phyloP scores from a whole-genome alignment of 2,888 invertebrate genomes.

The Crocallis elinguaria region DNA sequence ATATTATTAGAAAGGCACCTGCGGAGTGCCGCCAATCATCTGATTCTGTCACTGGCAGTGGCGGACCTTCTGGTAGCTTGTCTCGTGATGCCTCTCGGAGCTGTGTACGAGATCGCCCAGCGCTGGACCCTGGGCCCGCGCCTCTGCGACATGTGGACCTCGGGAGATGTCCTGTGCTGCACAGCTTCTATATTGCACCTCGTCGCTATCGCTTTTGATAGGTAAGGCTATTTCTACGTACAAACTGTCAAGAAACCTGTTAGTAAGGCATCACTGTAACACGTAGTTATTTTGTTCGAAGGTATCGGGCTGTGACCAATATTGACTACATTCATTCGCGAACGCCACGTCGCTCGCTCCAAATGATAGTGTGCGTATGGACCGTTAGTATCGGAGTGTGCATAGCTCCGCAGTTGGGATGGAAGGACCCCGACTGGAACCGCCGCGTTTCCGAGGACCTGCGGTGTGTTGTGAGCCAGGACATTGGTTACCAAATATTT shows the following conservation, averaged over 20 bases:
- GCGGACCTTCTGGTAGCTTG: conserved; percentile 96
- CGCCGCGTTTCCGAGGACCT: conserved; percentile 86
- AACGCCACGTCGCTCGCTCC: conserved; percentile 89
- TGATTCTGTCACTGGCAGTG: conserved; percentile 95
- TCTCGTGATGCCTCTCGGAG: conserved; percentile 90
- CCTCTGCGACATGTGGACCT: conserved; percentile 97
- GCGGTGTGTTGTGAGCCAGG: conserved; percentile 93
- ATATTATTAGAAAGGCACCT: conserved; percentile 94
- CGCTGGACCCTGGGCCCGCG: conserved; percentile 94
- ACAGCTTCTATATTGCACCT: conserved; percentile 92
- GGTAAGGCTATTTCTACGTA: too few species aligned
- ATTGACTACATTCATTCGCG: conserved; percentile 95
- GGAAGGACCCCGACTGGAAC: conserved; percentile 88
- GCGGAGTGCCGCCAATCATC: conserved; percentile 95
- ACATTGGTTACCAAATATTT: conserved; percentile 93
- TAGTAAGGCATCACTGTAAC: neutral
- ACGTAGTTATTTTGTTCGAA: conserved; percentile 56
- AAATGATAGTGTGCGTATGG: conserved; percentile 95
- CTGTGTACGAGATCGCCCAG: conserved; percentile 91
- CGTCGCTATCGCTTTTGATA: conserved; percentile 92
- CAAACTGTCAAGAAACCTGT: too few species aligned
- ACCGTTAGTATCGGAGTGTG: conserved; percentile 92
- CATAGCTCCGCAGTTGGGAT: conserved; percentile 94
- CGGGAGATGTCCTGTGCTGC: conserved; percentile 96
- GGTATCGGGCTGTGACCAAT: conserved; percentile 96